Percentiles rank a stretch among this genome's conserved stretches.
Evolutionary conservation across 1,140 invertebrate species (phyloP).

Genomic region (Philopotamus ludificatus): DNA sequence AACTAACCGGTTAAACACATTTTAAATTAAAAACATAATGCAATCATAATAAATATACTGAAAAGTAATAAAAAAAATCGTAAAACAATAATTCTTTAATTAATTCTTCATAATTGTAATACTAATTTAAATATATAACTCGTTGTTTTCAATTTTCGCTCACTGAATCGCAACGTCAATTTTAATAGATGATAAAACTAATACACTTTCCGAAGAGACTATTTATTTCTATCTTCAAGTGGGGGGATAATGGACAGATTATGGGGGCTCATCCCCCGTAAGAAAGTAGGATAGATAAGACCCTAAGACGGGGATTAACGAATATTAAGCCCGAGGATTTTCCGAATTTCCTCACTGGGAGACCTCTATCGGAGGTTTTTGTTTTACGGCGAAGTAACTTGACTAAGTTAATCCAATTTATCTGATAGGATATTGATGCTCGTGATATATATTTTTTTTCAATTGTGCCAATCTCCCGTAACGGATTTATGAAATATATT

Average conservation of each 20-base stretch:
- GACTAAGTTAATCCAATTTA: constrained; percentile 19
- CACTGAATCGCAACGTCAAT: neutral
- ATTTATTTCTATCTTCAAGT: constrained; percentile 19
- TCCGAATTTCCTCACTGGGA: constrained; percentile 6
- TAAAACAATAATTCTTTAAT: too few relatives aligned
- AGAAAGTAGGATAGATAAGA: constrained; percentile 18
- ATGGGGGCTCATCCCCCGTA: constrained; percentile 1
- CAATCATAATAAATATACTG: too few relatives aligned
- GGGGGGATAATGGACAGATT: constrained; percentile 22
- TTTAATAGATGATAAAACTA: neutral
- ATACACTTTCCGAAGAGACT: constrained; percentile 9
- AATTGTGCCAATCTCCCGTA: neutral
- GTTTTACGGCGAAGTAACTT: neutral
- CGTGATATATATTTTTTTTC: neutral
- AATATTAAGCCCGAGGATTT: constrained; percentile 28
- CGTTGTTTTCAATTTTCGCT: too few relatives aligned
- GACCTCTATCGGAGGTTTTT: neutral
- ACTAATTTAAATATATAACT: too few relatives aligned
- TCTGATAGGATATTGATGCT: constrained; percentile 16
- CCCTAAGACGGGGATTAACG: constrained; percentile 23
- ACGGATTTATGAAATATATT: too few relatives aligned
- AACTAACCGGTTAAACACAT: too few relatives aligned
- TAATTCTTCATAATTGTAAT: too few relatives aligned
- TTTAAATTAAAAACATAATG: too few relatives aligned
- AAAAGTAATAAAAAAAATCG: too few relatives aligned